Evolutionary conservation across 2,888 invertebrate species (phyloP), one percentile per base, ranked within the genome.

Genomic region (Charanyca ferruginea): DNA sequence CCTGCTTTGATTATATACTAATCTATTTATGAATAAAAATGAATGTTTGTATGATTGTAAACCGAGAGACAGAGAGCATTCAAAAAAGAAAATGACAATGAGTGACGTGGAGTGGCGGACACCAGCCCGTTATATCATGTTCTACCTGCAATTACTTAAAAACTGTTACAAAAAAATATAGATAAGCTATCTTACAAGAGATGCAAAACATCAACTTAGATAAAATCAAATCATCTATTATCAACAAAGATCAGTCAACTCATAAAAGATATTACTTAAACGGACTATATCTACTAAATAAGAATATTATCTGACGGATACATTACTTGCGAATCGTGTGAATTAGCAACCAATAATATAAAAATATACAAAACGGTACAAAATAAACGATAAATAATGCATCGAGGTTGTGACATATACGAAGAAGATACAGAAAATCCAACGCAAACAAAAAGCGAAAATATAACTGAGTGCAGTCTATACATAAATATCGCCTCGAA

Each of bases 1-100:
- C 71, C 66, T 67, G 76, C 69, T 79, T 51, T 71, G 60, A 73
- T 73, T 75, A 61, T 72, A 67, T 16, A 54, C 61, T 51, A 66
- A 58, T 45, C 69, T 59, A 57, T 58, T 62, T n/a, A n/a, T n/a
- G n/a, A n/a, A n/a, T n/a, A n/a, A n/a, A n/a, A n/a, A n/a, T n/a
- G n/a, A n/a, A n/a, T n/a, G n/a, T n/a, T n/a, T n/a, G n/a, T n/a
- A n/a, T n/a, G n/a, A n/a, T n/a, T n/a, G n/a, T n/a, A n/a, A n/a
- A n/a, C n/a, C n/a, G n/a, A n/a, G n/a, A n/a, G n/a, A n/a, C n/a
- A n/a, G n/a, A n/a, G n/a, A n/a, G 25, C 25, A 25, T 11, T 1
- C 20, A 22, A 7, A 35, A n/a, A n/a, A n/a, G n/a, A n/a, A n/a
- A n/a, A n/a, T n/a, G n/a, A n/a, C n/a, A n/a, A n/a, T n/a, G n/a